phyloP scores from a whole-genome alignment of 2,113 vertebrate species.

The Chunga burmeisteri region DNA sequence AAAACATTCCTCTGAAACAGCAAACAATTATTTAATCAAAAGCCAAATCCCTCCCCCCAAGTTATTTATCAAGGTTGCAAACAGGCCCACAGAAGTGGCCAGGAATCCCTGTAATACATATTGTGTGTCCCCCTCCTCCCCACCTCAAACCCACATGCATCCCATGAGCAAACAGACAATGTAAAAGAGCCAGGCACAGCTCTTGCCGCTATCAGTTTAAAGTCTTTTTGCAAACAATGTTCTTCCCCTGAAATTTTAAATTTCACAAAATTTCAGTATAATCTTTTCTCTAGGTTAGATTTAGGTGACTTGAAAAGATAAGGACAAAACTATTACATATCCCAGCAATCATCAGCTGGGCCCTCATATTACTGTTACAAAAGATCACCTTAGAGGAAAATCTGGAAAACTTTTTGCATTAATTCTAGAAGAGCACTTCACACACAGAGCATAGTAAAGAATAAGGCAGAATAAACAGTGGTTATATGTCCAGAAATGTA shows the following conservation, averaged over 20 bases:
- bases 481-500: neutral
- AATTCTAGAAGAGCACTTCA: neutral
- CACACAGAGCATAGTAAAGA: neutral
- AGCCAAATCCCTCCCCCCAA: neutral
- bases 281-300: neutral
- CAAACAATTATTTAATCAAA: neutral
- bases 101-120: neutral
- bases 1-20: neutral
- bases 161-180: neutral
- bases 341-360: neutral
- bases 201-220: neutral
- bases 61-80: neutral
- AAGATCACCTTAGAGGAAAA: neutral
- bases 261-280: neutral
- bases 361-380: neutral
- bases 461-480: neutral
- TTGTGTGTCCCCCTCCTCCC: neutral
- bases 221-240: neutral
- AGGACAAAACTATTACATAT: neutral
- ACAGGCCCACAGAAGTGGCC: neutral
- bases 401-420: neutral
- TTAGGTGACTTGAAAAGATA: neutral
- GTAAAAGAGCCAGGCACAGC: neutral
- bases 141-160: neutral
- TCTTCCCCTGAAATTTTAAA: neutral